Evolutionary conservation across 2,113 vertebrate species (phyloP).

Genomic region (Petromus typicus): DNA sequence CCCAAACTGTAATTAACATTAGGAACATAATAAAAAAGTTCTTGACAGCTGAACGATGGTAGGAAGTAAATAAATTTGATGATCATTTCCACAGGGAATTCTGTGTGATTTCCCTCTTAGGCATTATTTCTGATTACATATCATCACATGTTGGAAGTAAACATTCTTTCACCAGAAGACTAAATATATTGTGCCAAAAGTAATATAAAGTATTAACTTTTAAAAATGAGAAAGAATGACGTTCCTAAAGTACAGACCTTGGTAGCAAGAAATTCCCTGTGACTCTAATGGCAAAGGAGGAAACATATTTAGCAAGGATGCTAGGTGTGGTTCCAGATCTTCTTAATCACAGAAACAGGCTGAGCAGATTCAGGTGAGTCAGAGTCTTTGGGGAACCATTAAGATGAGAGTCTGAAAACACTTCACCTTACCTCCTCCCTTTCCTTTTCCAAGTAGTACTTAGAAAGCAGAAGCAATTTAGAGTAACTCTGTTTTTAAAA

Average conservation of each 20-base stretch:
- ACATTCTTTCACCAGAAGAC: slow-evolving; percentile 2
- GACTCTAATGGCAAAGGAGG: neutral
- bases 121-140: neutral
- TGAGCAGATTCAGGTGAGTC: neutral
- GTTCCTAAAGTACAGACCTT: neutral
- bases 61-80: neutral
- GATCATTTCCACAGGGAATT: neutral
- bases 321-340: neutral
- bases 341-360: neutral
- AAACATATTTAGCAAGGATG: neutral
- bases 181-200: neutral
- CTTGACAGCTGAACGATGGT: neutral
- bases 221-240: neutral
- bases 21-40: neutral
- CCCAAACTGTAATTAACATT: neutral
- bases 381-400: neutral
- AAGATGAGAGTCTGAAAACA: neutral
- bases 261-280: neutral
- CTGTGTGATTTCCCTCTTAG: neutral
- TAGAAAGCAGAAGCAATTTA: neutral
- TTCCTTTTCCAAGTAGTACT: neutral
- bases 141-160: neutral
- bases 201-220: neutral
- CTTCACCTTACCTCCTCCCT: neutral
- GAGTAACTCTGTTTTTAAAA: neutral